phyloP scores from a whole-genome alignment of 2,888 invertebrate genomes.

The Allolobophora icterica region DNA sequence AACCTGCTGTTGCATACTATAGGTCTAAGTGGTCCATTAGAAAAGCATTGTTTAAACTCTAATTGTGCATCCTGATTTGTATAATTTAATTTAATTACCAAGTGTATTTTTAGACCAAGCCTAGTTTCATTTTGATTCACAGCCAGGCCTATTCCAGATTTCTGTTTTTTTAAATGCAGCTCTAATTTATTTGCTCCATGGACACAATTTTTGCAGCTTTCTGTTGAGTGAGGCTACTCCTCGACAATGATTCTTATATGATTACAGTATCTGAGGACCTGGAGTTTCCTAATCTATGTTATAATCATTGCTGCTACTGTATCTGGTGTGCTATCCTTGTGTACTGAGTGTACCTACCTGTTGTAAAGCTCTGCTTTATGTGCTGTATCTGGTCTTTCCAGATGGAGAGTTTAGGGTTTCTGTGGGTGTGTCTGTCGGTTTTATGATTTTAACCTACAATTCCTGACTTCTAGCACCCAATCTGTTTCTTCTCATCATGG shows the following conservation, averaged over 20 bases:
- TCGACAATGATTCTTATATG: no score
- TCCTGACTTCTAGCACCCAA: background rate
- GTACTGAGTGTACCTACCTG: background rate
- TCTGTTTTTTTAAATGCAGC: no score
- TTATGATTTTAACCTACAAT: slow-evolving; percentile 17
- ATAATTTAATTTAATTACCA: no score
- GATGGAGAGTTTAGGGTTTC: background rate
- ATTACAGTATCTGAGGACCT: background rate
- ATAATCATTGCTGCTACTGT: background rate
- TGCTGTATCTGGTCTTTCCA: background rate
- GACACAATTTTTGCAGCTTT: background rate
- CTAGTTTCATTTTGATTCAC: background rate
- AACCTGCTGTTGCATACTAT: no score
- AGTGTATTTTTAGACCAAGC: background rate
- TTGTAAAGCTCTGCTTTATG: background rate
- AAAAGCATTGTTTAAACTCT: no score
- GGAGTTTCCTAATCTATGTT: background rate
- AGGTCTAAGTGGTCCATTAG: no score
- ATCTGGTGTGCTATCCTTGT: background rate
- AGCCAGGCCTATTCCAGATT: background rate
- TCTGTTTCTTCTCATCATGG: background rate
- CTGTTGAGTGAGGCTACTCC: background rate
- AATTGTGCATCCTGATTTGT: no score
- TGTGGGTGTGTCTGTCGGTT: background rate
- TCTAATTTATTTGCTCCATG: background rate